These are phyloP conservation scores for Lacanobia wlatinum DNA, from an alignment of 2,888 invertebrate genomes.

Conservation along the genomic window DNA sequence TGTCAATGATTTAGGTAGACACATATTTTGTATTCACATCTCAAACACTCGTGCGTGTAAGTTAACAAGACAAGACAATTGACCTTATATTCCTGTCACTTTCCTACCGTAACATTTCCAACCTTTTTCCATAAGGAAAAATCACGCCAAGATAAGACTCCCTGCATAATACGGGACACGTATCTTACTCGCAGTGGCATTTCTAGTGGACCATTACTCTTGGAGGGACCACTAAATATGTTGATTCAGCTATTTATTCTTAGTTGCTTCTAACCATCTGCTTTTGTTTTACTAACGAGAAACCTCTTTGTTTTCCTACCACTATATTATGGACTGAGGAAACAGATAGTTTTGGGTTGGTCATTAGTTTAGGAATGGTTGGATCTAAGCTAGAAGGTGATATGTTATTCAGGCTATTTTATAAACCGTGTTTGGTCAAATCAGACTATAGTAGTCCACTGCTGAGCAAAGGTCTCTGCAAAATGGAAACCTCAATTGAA, in stretches of 20 bases:
- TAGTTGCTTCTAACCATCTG: constrained; percentile 62
- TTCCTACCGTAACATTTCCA: constrained; percentile 7
- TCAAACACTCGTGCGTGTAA: constrained; percentile 26
- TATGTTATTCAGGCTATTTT: not conserved
- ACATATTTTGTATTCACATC: constrained; percentile 1
- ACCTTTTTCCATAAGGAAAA: constrained; percentile 47
- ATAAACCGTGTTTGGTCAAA: not conserved
- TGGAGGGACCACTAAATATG: constrained; percentile 68
- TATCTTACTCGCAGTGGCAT: constrained; percentile 54
- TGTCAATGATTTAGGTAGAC: not conserved
- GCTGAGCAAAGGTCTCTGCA: not conserved
- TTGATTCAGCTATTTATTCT: constrained; percentile 75
- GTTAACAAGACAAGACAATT: constrained; percentile 42
- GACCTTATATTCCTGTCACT: constrained; percentile 47
- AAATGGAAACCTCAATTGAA: not conserved
- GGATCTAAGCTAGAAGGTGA: not conserved
- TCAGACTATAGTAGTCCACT: not conserved
- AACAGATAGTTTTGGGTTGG: constrained; percentile 29
- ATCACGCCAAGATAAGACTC: constrained; percentile 41
- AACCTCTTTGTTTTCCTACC: constrained; percentile 42
- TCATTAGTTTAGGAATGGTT: constrained; percentile 16
- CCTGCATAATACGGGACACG: constrained; percentile 45
- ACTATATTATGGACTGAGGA: constrained; percentile 34
- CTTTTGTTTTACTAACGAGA: constrained; percentile 69
- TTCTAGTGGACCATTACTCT: constrained; percentile 64